A percentile compares a stretch with the other conserved stretches of the same genome.
Conservation (phyloP, 2,113 vertebrate genomes). For the Ranitomeya variabilis region DNA sequence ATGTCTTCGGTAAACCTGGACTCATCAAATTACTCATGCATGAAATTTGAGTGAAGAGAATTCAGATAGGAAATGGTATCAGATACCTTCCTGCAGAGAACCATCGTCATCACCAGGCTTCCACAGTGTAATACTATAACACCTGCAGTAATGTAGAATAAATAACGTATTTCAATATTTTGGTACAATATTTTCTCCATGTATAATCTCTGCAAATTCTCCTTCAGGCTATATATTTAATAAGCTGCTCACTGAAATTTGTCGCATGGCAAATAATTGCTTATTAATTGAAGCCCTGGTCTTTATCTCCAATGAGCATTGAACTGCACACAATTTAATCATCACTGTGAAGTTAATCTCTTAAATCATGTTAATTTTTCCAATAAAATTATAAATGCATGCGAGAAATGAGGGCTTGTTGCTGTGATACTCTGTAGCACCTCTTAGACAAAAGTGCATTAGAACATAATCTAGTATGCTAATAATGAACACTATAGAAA, state of each 20-base stretch:
- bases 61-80: neutral
- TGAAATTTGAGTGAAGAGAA: too few relatives aligned
- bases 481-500: neutral
- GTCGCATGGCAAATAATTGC: slow-evolving; percentile 35
- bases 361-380: slow-evolving; percentile 50
- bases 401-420: neutral
- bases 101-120: neutral
- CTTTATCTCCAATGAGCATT: slow-evolving; percentile 48
- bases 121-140: neutral
- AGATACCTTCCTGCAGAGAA: neutral
- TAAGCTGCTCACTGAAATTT: slow-evolving; percentile 38
- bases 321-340: slow-evolving; percentile 48
- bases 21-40: too few relatives aligned
- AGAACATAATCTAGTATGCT: neutral
- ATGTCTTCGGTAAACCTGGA: neutral
- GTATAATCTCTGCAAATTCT: neutral
- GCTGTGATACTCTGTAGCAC: neutral
- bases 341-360: slow-evolving; percentile 47
- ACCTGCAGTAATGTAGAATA: neutral
- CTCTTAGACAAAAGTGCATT: slow-evolving; percentile 3
- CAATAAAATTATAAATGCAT: slow-evolving; percentile 45
- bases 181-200: slow-evolving; percentile 22
- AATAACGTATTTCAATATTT: slow-evolving; percentile 24
- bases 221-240: slow-evolving; percentile 40
- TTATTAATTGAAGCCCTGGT: slow-evolving; percentile 49